These are phyloP conservation scores for Prorops nasuta DNA, from an alignment of 1,140 invertebrate genomes.

Conservation along the genomic window DNA sequence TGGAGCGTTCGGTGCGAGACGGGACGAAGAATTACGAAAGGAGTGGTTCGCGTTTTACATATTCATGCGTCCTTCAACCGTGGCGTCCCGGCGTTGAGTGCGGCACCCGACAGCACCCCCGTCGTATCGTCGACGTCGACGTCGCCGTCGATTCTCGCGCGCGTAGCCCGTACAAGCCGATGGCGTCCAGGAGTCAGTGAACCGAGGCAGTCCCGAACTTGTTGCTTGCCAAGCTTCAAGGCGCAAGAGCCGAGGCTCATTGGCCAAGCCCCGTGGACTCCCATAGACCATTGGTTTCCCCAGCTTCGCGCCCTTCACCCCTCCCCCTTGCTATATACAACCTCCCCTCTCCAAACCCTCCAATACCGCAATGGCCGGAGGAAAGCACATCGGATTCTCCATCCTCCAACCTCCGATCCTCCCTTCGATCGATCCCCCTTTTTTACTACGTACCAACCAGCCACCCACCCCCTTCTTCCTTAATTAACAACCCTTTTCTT, in stretches of 20 bases:
- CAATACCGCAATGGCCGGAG: constrained; percentile 32
- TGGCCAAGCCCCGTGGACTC: constrained; percentile 11
- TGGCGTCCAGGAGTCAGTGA: constrained; percentile 48
- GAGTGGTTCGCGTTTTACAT: constrained; percentile 36
- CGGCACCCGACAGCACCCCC: constrained; percentile 18
- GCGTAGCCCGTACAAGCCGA: constrained; percentile 16
- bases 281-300: no score
- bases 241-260: constrained; percentile 24
- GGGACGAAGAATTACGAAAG: no score
- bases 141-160: constrained; percentile 30
- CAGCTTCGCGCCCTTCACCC: no score
- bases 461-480: no score
- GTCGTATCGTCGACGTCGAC: constrained; percentile 22
- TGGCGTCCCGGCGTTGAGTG: constrained; percentile 54
- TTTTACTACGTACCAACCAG: no score
- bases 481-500: no score
- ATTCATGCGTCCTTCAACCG: constrained; percentile 54
- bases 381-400: constrained; percentile 23
- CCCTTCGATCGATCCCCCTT: no score
- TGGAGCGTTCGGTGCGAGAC: background rate
- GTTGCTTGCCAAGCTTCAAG: constrained; percentile 38
- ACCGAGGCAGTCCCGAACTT: constrained; percentile 46
- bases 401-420: no score
- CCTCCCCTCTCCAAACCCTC: no score
- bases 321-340: no score